Percentiles rank a stretch among this genome's conserved stretches.
Conservation (phyloP, 92 coral and sea anemone genomes). For the Phenganax marumi region DNA sequence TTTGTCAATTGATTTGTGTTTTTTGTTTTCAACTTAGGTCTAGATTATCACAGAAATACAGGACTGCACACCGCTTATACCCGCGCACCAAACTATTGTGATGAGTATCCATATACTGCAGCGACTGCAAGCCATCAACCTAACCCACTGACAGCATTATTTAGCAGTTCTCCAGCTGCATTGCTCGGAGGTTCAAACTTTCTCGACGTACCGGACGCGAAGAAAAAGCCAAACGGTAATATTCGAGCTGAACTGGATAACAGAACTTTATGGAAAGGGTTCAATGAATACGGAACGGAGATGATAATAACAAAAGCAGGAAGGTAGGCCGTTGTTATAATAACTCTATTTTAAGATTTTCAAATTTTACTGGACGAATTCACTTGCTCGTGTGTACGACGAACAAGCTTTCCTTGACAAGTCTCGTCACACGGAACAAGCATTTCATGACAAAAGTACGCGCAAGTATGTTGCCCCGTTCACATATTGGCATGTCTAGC, state of each 20-base stretch:
- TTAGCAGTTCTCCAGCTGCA: neutral
- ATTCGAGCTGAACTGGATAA: slow-evolving; percentile 38
- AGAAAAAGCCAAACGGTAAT: slow-evolving; percentile 40
- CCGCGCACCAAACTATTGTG: slow-evolving; percentile 35
- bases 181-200: slow-evolving; percentile 19
- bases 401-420: no score
- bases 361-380: no score
- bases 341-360: neutral
- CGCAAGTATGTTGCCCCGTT: no score
- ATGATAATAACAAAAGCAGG: slow-evolving; percentile 44
- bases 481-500: no score
- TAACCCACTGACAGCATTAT: slow-evolving; percentile 29
- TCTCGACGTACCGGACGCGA: slow-evolving; percentile 32
- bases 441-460: no score
- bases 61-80: slow-evolving; percentile 25
- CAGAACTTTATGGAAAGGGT: slow-evolving; percentile 39
- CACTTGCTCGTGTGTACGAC: no score
- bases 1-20: neutral
- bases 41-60: slow-evolving; percentile 37
- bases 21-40: neutral
- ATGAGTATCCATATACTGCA: slow-evolving; percentile 31
- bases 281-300: slow-evolving; percentile 39
- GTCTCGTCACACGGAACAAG: no score
- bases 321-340: neutral
- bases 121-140: slow-evolving; percentile 10